Evolutionary conservation across 2,113 vertebrate species (phyloP).

Genomic region (Dipodomys spectabilis): DNA sequence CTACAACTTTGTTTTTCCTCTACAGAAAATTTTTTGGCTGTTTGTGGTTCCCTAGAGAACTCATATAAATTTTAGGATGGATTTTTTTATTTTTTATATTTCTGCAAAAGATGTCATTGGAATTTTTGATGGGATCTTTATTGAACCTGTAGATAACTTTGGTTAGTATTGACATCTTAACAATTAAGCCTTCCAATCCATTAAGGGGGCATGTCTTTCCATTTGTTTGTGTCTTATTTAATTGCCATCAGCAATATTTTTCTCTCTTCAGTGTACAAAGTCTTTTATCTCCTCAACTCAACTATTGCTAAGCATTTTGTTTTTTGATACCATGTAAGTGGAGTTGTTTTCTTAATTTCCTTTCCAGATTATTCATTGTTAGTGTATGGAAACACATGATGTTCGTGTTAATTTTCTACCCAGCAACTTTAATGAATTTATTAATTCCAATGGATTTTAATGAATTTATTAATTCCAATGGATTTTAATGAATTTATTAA

Average conservation of each 20-base stretch:
- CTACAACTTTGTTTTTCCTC: not conserved
- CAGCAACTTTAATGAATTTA: slow-evolving; percentile 10
- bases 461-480: not conserved
- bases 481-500: not conserved
- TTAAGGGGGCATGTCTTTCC: not conserved
- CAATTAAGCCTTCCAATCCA: not conserved
- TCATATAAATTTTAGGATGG: not conserved
- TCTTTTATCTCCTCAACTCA: not conserved
- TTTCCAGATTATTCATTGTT: slow-evolving; percentile 29
- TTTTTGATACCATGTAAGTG: not conserved
- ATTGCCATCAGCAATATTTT: slow-evolving; percentile 6
- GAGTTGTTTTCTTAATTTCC: slow-evolving; percentile 18
- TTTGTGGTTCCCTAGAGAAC: not conserved
- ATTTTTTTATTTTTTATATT: not conserved
- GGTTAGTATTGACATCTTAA: not conserved
- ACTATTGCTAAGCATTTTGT: slow-evolving; percentile 2
- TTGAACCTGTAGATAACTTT: not conserved
- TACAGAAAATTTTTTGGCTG: not conserved
- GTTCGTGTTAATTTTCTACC: slow-evolving; percentile 16
- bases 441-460: not conserved
- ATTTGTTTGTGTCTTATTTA: not conserved
- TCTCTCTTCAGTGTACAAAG: not conserved
- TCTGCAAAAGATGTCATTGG: not conserved
- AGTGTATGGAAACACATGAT: not conserved
- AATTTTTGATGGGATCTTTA: not conserved